Conservation (phyloP, 2,888 invertebrate genomes). For the Biston stratarius region DNA sequence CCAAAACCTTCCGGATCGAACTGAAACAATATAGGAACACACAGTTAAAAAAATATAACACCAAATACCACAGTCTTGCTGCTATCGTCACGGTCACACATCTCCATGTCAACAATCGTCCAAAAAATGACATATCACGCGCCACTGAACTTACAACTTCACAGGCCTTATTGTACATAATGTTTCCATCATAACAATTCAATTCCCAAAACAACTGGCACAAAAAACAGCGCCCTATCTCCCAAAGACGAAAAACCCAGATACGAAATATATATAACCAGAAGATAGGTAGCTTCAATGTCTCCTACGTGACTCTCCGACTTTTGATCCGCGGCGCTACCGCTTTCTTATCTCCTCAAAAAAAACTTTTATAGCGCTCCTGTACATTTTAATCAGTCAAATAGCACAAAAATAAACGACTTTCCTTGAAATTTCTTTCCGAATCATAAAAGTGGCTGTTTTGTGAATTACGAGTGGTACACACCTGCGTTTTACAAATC, state of each 20-base stretch:
- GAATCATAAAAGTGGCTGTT: constrained; percentile 69
- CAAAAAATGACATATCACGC: constrained; percentile 66
- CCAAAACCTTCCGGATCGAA: constrained; percentile 97
- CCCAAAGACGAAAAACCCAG: constrained; percentile 48
- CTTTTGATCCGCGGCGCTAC: constrained; percentile 76
- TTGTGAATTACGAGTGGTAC: constrained; percentile 63
- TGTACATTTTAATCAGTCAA: constrained; percentile 82
- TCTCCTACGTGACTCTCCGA: constrained; percentile 69
- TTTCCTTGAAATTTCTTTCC: constrained; percentile 78
- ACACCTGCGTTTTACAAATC: constrained; percentile 53
- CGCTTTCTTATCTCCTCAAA: constrained; percentile 71
- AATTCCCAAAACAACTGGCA: constrained; percentile 71
- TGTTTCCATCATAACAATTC: constrained; percentile 66
- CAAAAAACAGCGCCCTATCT: constrained; percentile 81
- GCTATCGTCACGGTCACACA: constrained; percentile 60
- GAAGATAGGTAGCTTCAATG: constrained; percentile 69
- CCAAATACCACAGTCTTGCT: neutral
- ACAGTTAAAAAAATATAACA: neutral
- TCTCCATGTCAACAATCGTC: constrained; percentile 48
- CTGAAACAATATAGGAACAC: constrained; percentile 76
- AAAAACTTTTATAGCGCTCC: constrained; percentile 76
- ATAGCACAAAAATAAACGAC: constrained; percentile 58
- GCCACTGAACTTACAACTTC: constrained; percentile 57
- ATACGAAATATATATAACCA: constrained; percentile 31
- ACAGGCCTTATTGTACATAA: constrained; percentile 53